Base-by-base conservation (phyloP, 2,888 invertebrate genomes). In the Artemia sinica region DNA sequence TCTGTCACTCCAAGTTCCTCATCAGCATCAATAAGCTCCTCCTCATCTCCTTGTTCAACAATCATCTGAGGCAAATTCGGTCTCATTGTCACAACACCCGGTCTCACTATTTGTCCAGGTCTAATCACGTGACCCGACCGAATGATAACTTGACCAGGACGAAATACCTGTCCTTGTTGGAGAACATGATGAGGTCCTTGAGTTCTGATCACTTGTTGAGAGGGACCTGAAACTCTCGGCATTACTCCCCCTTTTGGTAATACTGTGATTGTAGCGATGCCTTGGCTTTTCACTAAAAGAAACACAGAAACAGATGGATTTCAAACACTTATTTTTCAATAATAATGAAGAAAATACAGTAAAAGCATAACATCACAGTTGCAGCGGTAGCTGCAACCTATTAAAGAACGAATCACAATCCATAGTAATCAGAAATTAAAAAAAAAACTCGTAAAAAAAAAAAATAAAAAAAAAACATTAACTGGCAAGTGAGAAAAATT, bases 1-100 rank as follows among this genome's bases (percentile, higher is more conserved):
- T 98, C 98, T 0, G 96, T 95, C 18, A 96, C 93, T 13, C 95
- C 96, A 84, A 97, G 86, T 75, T 95, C 94, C 76, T 96, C 95
- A 73, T 93, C 94, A 72, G 95, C 94, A 0, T 87, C 91, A 75
- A 88, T 89, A 72, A 86, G 88, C 74, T 89, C 90, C 67, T 81
- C 81, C 65, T 75, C 76, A 18, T 73, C 73, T 10, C 72, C 71
- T 18, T 70, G 71, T 6, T 69, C 70, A n/a, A 28, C n/a, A 2
- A 58, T n/a, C n/a, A 58, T 28, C 10, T 58, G 63, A 1, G 14
- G 14, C 8, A 58, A 10, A 58, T 58, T 58, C 14, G 63, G 63
- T 10, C 63, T 8, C 63, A 58, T 28, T 18, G 28, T 18, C n/a
- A 28, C 9, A 18, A 18, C 14, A 10, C 63, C 63, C 28, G 63